A percentile compares a stretch with the other conserved stretches of the same genome.
phyloP scores from a whole-genome alignment of 2,113 vertebrate species.

The Anser brachyrhynchus region DNA sequence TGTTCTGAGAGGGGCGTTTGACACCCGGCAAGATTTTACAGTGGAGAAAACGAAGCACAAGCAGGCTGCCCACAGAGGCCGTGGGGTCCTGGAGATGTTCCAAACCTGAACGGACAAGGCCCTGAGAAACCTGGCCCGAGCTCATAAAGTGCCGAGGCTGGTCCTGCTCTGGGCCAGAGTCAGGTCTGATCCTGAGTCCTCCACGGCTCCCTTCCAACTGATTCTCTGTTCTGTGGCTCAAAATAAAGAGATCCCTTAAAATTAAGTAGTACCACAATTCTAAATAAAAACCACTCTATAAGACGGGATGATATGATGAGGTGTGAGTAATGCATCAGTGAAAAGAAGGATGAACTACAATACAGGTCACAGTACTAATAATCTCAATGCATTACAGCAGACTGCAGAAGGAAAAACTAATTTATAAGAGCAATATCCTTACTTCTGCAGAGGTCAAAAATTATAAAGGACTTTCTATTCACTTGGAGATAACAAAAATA shows the following conservation, averaged over 20 bases:
- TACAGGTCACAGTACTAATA: not conserved
- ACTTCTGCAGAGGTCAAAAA: not conserved
- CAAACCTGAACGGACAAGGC: not conserved
- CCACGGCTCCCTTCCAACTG: not conserved
- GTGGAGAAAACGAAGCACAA: not conserved
- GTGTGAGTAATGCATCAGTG: not conserved
- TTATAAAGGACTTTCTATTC: not conserved
- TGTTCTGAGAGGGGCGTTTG: not conserved
- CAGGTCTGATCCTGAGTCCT: too few species aligned
- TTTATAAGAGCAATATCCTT: not conserved
- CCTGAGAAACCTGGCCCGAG: not conserved
- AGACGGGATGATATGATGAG: not conserved
- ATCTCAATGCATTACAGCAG: not conserved
- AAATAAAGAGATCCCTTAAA: not conserved
- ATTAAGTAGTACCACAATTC: not conserved
- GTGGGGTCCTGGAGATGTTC: not conserved
- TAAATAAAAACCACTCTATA: not conserved
- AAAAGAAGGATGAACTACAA: not conserved
- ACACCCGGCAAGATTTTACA: not conserved
- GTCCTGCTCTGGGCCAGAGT: not conserved
- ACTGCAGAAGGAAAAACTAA: not conserved
- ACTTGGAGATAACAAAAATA: not conserved
- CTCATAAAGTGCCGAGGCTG: not conserved
- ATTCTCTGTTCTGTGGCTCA: not conserved
- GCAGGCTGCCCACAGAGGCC: not conserved